Percentiles rank a stretch among this genome's conserved stretches.
These are phyloP conservation scores for Ferdinandea cuprea DNA, from an alignment of 2,888 invertebrate genomes.

Conservation along the genomic window DNA sequence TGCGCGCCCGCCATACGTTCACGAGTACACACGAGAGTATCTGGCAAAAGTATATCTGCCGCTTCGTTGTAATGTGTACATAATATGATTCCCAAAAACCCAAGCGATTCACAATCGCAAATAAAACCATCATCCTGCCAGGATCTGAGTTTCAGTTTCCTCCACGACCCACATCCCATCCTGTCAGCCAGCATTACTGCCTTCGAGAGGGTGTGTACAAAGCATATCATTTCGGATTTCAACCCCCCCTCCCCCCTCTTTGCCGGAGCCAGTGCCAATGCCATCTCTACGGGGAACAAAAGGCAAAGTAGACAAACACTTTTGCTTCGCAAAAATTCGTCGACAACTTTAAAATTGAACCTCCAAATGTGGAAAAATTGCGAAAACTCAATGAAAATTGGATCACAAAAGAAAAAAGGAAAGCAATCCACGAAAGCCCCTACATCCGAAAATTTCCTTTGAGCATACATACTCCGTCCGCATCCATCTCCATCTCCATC, in stretches of 20 bases:
- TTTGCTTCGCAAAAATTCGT: background rate
- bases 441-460: slow-evolving; percentile 47
- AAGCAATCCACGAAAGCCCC: slow-evolving; percentile 64
- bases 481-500: background rate
- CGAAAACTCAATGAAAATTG: slow-evolving; percentile 71
- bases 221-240: slow-evolving; percentile 27
- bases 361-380: slow-evolving; percentile 56
- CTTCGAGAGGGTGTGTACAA: slow-evolving; percentile 23
- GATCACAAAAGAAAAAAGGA: slow-evolving; percentile 65
- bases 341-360: slow-evolving; percentile 44
- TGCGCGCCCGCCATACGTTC: slow-evolving; percentile 46
- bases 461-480: background rate
- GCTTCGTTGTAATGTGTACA: slow-evolving; percentile 71
- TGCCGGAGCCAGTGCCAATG: too few species aligned
- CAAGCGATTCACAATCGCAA: slow-evolving; percentile 67
- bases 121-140: slow-evolving; percentile 63
- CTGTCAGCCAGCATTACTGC: slow-evolving; percentile 24
- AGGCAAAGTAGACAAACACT: slow-evolving; percentile 65
- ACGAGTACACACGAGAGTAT: slow-evolving; percentile 48
- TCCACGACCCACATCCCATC: background rate
- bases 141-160: slow-evolving; percentile 26
- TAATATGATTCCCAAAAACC: slow-evolving; percentile 71
- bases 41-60: slow-evolving; percentile 60
- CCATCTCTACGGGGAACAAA: slow-evolving; percentile 44
- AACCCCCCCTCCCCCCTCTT: background rate